Percentiles rank a stretch among this genome's conserved stretches.
These are phyloP conservation scores for Thamnophis elegans DNA, from an alignment of 2,797 vertebrate species.

Conservation along the genomic window DNA sequence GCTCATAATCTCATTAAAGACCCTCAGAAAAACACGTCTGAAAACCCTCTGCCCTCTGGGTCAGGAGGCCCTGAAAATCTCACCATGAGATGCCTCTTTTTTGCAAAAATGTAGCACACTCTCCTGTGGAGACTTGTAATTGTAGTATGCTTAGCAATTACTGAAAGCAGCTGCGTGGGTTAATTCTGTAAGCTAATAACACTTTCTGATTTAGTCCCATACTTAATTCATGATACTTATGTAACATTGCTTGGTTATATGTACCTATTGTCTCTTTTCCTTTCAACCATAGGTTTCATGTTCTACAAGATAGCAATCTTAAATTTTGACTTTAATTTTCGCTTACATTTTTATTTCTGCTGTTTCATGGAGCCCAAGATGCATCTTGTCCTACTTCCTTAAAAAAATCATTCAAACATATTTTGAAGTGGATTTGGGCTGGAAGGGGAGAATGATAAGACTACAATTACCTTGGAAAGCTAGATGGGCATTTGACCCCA, in stretches of 20 bases:
- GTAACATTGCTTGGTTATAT: neutral
- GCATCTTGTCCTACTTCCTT: neutral
- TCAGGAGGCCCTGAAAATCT: constrained; percentile 19
- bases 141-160: neutral
- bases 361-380: neutral
- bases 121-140: neutral
- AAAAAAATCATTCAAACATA: neutral
- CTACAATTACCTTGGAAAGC: neutral
- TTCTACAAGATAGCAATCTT: neutral
- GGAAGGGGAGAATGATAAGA: neutral
- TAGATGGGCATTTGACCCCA: neutral
- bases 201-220: neutral
- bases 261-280: neutral
- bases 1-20: constrained; percentile 23
- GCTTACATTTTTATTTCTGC: neutral
- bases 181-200: neutral
- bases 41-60: neutral
- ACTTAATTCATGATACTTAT: no score
- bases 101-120: neutral
- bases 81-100: neutral
- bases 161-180: neutral
- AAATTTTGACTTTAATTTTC: neutral
- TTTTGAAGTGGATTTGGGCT: neutral
- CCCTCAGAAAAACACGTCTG: constrained; percentile 23
- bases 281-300: neutral